Evolutionary conservation across 2,797 vertebrate genomes (phyloP), one percentile per base, ranked within the genome.

Genomic region (Enteromius paludinosus): DNA sequence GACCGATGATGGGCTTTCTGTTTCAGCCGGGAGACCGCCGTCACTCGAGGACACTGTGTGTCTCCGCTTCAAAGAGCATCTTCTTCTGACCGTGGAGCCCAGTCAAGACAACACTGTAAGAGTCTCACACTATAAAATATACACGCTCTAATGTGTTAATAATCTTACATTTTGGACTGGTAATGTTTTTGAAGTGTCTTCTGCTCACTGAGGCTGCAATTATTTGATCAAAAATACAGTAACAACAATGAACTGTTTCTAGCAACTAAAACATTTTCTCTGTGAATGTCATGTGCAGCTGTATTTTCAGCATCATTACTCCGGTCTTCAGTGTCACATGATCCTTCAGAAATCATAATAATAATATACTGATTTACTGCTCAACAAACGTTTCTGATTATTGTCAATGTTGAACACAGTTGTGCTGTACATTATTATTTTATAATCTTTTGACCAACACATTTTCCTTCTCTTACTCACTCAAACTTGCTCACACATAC

Each of bases 41-140:
- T 90, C 83, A 70, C 70, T 97, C 84, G 91, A 94, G 71, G 96
- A 96, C 85, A 89, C 25, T 4, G 95, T 98, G 87, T 90, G 86
- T 49, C 85, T 98, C 77, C 93, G 87, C 30, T 96, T 96, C 81
- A 95, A 92, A 91, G 96, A 97, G 35, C 93, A 98, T 25, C 77
- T 93, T 5, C 11, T 97, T 66, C 84, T 98, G 73, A 95, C 95
- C 0, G 89, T 96, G 88, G 96, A 96, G 80, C 92, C 93, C 3
- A 92, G 94, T 82, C 93, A 92, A 83, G 90, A 94, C 0, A 90
- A 30, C 23, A 87, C 91, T 11, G 97, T 98, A 88, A 95, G 96
- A 95, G 76, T 14, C 9, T 3, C 11, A 41, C 33, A 23, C 18
- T 52, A 20, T 52, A 3, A 52, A 52, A 52, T 49, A 49, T 18